Percentiles rank a stretch among this genome's conserved stretches.
These are phyloP conservation scores for Coracias cyanogaster DNA, from an alignment of 2,797 vertebrate genomes.

Conservation along the genomic window DNA sequence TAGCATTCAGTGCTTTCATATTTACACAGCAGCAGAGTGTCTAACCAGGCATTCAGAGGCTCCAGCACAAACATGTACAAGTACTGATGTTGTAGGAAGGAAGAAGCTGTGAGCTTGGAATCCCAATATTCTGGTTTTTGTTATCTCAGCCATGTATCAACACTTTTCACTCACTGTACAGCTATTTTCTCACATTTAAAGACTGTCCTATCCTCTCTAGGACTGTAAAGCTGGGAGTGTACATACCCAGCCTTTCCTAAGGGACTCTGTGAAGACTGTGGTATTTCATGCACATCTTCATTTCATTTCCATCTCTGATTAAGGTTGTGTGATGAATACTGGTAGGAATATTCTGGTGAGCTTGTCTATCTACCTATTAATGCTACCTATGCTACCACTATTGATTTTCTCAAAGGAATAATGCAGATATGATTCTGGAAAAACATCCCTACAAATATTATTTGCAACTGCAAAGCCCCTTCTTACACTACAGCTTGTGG, in stretches of 20 bases:
- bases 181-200: not conserved
- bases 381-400: not conserved
- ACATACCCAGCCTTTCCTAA: not conserved
- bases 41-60: fast-evolving
- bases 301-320: not conserved
- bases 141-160: not conserved
- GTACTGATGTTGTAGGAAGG: not conserved
- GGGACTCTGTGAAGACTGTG: not conserved
- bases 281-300: not conserved
- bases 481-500: not conserved
- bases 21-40: not conserved
- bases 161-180: not conserved
- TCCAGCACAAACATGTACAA: not conserved
- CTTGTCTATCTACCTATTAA: not conserved
- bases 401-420: not conserved
- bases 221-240: not conserved
- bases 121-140: not conserved
- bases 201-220: not conserved
- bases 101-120: not conserved
- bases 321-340: not conserved
- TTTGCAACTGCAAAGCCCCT: not conserved
- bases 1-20: not conserved
- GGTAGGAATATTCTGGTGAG: not conserved
- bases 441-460: not conserved
- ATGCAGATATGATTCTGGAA: not conserved